Evolutionary conservation across 2,888 invertebrate genomes (phyloP), one percentile per base, ranked within the genome.

Genomic region (Eupithecia tripunctaria): DNA sequence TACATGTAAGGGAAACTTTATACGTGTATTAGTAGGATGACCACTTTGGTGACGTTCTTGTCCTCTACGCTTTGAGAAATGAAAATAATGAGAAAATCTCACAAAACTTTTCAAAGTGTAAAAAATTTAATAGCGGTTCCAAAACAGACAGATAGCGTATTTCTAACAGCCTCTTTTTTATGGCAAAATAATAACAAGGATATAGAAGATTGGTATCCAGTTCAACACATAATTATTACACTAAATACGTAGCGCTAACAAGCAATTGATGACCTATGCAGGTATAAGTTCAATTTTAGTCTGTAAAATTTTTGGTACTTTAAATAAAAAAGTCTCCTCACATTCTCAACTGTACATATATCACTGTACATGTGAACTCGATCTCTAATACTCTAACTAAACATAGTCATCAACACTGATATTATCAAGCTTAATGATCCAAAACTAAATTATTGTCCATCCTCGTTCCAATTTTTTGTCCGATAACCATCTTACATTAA

Each of bases 401-500:
- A 84, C 84, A 85, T 85, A 87, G 84, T 56, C 65, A 78, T 72
- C 78, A 80, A 73, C 84, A 81, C 77, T 76, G 89, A 91, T 91
- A 80, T 86, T 90, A 92, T 92, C 92, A 73, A 81, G 85, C 76
- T 92, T 91, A 93, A 93, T 92, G 93, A 92, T 88, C 87, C 92
- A 81, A 85, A 84, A 81, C 85, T 84, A 88, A 90, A 88, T 89
- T 84, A 90, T 88, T 86, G 89, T 89, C 89, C 87, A 85, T 71
- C 85, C 80, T 81, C 75, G 79, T 78, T 84, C 88, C 86, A 87
- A 87, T 85, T 83, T 78, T 82, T 77, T 80, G 81, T 82, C 80
- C 79, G 82, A 84, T 85, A 86, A 87, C 84, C 81, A 81, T 79
- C 76, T 68, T 59, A 80, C 81, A 86, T 86, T 83, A 81, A 84